Conservation (phyloP, 2,113 vertebrate genomes). For the Peromyscus maniculatus region DNA sequence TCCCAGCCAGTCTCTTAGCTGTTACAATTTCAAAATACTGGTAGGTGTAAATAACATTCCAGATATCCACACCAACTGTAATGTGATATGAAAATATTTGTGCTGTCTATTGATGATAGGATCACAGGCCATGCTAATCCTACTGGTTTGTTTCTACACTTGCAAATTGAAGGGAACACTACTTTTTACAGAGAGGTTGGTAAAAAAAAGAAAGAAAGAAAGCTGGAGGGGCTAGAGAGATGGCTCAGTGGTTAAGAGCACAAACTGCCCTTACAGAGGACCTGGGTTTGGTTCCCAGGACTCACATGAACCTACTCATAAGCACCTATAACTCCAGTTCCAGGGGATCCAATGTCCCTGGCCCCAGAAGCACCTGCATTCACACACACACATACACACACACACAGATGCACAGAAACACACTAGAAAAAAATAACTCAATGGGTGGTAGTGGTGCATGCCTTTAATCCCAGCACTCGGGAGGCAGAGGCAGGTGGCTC, state of each 20-base stretch:
- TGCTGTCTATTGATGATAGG: constrained; percentile 31
- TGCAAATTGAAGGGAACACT: constrained; percentile 29
- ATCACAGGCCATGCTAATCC: constrained; percentile 44
- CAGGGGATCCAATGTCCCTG: not conserved
- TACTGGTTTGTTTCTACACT: not conserved
- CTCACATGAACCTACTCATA: not conserved
- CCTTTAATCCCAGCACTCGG: not conserved
- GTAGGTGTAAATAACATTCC: not conserved
- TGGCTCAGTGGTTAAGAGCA: not conserved
- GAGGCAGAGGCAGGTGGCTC: not conserved
- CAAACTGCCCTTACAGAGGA: not conserved
- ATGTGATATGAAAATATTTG: constrained; percentile 68
- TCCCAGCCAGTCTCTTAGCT: not conserved
- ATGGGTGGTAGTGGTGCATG: not conserved
- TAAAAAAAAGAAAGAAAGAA: not conserved
- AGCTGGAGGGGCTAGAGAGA: not conserved
- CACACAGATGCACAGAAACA: not conserved
- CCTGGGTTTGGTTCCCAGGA: not conserved
- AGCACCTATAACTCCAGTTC: not conserved
- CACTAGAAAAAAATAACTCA: not conserved
- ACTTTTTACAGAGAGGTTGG: not conserved
- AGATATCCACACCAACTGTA: constrained; percentile 22
- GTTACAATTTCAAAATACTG: not conserved
- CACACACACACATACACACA: not conserved
- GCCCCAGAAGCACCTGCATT: not conserved